Percentiles rank a stretch among this genome's conserved stretches.
phyloP scores from a whole-genome alignment of 1,140 invertebrate genomes.

The Conus ventricosus region DNA sequence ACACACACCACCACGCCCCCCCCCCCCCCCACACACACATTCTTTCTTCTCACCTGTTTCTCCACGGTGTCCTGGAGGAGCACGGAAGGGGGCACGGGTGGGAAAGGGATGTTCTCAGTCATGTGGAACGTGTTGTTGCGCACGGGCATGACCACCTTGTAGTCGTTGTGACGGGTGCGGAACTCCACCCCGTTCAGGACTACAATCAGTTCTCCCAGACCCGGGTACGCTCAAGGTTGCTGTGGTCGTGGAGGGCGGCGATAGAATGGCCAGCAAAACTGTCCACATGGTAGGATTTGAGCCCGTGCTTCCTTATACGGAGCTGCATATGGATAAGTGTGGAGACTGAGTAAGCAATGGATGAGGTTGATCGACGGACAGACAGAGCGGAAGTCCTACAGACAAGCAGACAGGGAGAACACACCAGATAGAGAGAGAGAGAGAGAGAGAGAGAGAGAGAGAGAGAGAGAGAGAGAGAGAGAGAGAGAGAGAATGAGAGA shows the following conservation, averaged over 20 bases:
- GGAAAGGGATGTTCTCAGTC: conserved; percentile 60
- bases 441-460: too few species aligned
- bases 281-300: conserved; percentile 41
- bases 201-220: conserved; percentile 59
- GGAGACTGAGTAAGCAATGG: too few species aligned
- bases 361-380: too few species aligned
- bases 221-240: conserved; percentile 59
- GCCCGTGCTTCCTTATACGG: conserved; percentile 38
- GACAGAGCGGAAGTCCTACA: too few species aligned
- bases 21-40: too few species aligned
- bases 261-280: conserved; percentile 34
- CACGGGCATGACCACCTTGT: conserved; percentile 58
- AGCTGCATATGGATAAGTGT: not conserved
- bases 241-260: conserved; percentile 54
- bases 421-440: too few species aligned
- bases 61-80: conserved; percentile 41
- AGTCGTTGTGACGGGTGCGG: conserved; percentile 67
- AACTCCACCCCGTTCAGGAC: conserved; percentile 67
- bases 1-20: too few species aligned
- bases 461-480: too few species aligned
- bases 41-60: not conserved
- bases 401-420: too few species aligned
- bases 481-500: too few species aligned
- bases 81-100: conserved; percentile 57
- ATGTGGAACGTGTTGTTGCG: conserved; percentile 43